phyloP scores from a whole-genome alignment of 2,113 vertebrate species.

The Progne subis region DNA sequence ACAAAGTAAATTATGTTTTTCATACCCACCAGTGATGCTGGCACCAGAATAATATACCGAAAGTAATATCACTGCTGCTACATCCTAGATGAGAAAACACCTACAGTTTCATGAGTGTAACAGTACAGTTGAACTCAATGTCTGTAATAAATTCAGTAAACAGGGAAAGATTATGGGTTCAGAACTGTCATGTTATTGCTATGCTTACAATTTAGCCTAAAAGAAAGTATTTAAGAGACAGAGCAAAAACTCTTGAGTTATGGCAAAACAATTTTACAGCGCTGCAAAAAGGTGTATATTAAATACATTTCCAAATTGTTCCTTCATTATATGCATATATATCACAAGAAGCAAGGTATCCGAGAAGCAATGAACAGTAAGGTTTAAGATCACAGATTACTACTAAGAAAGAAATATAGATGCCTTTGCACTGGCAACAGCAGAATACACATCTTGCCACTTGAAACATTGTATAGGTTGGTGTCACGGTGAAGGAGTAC shows the following conservation, averaged over 20 bases:
- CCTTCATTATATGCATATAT: not conserved
- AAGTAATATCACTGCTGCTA: not conserved
- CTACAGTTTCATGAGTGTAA: constrained; percentile 30
- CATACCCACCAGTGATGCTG: constrained; percentile 35
- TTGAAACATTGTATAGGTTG: not conserved
- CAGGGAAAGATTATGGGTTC: not conserved
- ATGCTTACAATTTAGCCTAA: not conserved
- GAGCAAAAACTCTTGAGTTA: not conserved
- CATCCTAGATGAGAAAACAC: constrained; percentile 22
- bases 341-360: not conserved
- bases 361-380: not conserved
- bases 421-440: not conserved
- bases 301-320: not conserved
- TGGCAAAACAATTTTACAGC: not conserved
- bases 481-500: not conserved
- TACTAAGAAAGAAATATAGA: not conserved
- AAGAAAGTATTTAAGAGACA: not conserved
- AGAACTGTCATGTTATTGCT: not conserved
- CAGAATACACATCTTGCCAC: not conserved
- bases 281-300: not conserved
- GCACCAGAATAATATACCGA: constrained; percentile 35
- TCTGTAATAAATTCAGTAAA: constrained; percentile 23
- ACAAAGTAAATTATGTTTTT: constrained; percentile 52
- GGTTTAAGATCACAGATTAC: not conserved
- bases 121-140: not conserved